phyloP scores from a whole-genome alignment of 2,797 vertebrate genomes.

The Anolis apletophallus region DNA sequence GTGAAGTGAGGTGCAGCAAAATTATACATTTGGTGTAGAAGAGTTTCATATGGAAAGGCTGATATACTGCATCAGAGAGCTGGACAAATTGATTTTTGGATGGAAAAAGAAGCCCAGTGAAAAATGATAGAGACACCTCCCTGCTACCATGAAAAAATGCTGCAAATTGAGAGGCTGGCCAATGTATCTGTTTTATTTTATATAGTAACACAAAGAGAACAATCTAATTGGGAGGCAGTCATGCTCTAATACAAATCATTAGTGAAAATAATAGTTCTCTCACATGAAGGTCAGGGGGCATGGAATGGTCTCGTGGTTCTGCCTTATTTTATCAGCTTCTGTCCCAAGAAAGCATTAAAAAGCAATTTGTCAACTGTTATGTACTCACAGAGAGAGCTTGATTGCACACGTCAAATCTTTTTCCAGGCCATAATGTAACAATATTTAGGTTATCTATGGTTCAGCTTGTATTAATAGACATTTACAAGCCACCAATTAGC shows the following conservation, averaged over 20 bases:
- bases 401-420: neutral
- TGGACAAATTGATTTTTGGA: neutral
- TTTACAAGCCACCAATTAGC: neutral
- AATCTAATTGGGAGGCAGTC: slow-evolving; percentile 7
- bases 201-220: neutral
- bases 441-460: neutral
- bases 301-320: neutral
- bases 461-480: neutral
- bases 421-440: neutral
- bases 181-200: neutral
- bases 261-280: neutral
- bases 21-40: neutral
- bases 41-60: neutral
- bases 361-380: neutral
- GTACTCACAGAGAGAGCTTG: neutral
- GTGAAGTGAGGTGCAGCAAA: neutral
- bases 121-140: neutral
- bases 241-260: neutral
- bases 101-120: neutral
- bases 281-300: neutral
- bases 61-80: neutral
- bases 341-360: neutral
- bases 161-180: neutral
- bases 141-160: neutral
- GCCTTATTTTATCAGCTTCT: slow-evolving; percentile 1